Evolutionary conservation across 35 echinoderm and acorn worm species (phyloP).

Genomic region (Chiridota heheva): DNA sequence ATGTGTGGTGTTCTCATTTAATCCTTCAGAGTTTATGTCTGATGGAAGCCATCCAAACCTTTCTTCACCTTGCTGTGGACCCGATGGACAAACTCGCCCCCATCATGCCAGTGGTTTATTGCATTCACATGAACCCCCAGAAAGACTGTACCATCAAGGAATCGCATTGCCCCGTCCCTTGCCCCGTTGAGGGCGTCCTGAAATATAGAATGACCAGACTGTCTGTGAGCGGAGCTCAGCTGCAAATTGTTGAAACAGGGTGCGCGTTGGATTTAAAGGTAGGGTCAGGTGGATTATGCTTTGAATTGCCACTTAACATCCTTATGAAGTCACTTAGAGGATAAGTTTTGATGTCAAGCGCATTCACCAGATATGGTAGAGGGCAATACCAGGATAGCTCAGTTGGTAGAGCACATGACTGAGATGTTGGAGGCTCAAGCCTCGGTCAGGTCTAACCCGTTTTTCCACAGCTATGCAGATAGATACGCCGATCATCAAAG

Average conservation of each 20-base stretch:
- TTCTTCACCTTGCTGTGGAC: conserved; percentile 70
- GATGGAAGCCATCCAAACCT: conserved; percentile 61
- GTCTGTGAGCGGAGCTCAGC: conserved; percentile 55
- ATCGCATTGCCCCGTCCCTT: conserved; percentile 51
- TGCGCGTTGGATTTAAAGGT: conserved; percentile 72
- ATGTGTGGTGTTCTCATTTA: too few species aligned
- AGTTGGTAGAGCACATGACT: too few species aligned
- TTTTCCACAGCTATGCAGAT: too few species aligned
- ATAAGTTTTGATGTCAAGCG: not conserved
- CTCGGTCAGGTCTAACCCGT: too few species aligned
- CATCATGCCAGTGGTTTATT: conserved; percentile 52
- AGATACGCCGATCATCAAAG: too few species aligned
- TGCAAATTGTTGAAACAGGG: conserved; percentile 73
- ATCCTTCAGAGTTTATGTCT: conserved; percentile 66
- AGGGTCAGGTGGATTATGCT: too few species aligned
- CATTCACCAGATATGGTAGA: too few species aligned
- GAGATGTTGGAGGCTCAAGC: too few species aligned
- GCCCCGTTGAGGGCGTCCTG: conserved; percentile 75
- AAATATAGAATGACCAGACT: conserved; percentile 92
- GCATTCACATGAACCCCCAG: conserved; percentile 75
- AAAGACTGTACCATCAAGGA: conserved; percentile 66
- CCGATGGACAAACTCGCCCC: conserved; percentile 64
- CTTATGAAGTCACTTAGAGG: not conserved
- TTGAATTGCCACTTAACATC: too few species aligned
- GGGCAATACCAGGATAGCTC: too few species aligned